phyloP scores from a whole-genome alignment of 2,888 invertebrate genomes.

The Drosophila anomelani region DNA sequence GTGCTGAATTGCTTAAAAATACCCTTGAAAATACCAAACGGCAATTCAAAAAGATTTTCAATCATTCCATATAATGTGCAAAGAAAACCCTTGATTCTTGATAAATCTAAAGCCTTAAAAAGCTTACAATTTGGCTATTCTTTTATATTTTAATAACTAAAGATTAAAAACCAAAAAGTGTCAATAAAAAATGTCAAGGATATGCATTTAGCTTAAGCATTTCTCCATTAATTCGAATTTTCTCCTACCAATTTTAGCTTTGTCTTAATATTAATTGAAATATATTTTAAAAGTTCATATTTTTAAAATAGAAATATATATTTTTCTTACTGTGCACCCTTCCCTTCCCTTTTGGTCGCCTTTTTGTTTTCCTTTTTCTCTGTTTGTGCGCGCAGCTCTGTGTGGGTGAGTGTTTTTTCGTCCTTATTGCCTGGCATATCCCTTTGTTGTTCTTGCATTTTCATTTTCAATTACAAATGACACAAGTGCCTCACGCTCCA shows the following conservation, averaged over 20 bases:
- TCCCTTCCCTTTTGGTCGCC: constrained; percentile 5
- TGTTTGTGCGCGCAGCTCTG: constrained; percentile 20
- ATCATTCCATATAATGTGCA: too few species aligned
- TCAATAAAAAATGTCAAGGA: too few species aligned
- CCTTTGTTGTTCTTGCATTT: constrained; percentile 72
- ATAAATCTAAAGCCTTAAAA: too few species aligned
- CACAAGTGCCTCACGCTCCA: constrained; percentile 79
- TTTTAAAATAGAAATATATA: too few species aligned
- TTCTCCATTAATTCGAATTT: too few species aligned
- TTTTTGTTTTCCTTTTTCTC: constrained; percentile 26
- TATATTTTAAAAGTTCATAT: not conserved
- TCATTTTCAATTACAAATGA: constrained; percentile 80
- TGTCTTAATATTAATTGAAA: not conserved
- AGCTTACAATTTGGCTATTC: too few species aligned
- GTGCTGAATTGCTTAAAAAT: not conserved
- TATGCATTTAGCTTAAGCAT: too few species aligned
- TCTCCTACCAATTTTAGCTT: not conserved
- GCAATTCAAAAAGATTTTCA: too few species aligned
- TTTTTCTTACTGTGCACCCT: not conserved
- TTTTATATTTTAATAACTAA: too few species aligned
- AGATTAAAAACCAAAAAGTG: too few species aligned
- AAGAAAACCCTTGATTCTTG: too few species aligned
- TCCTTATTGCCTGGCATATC: constrained; percentile 43
- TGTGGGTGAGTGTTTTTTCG: constrained; percentile 38
- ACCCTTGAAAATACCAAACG: too few species aligned